phyloP scores from a whole-genome alignment of 2,113 vertebrate species.

The Apistogramma diplotaenia region DNA sequence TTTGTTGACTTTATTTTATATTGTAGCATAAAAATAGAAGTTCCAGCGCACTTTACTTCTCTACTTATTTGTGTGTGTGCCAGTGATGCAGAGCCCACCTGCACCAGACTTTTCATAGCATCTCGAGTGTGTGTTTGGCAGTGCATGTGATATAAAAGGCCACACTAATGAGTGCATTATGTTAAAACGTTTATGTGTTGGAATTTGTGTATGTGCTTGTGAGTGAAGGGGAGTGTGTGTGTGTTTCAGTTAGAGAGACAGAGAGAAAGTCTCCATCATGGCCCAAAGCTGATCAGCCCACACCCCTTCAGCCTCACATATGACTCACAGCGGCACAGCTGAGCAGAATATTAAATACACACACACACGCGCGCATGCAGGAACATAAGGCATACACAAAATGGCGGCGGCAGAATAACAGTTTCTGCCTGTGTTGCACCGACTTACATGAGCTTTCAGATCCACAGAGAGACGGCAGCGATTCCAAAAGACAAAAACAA shows the following conservation, averaged over 20 bases:
- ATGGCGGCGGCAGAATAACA: constrained; percentile 44
- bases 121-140: not conserved
- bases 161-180: not conserved
- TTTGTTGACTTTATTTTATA: not conserved
- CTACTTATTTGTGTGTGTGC: not conserved
- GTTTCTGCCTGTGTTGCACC: not conserved
- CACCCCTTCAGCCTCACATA: constrained; percentile 53
- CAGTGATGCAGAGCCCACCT: not conserved
- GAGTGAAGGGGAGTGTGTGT: not conserved
- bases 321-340: constrained; percentile 71
- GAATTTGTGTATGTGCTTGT: not conserved
- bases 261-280: constrained; percentile 1
- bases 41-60: too few relatives aligned
- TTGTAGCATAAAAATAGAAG: not conserved
- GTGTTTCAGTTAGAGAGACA: not conserved
- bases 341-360: constrained; percentile 71
- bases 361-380: not conserved
- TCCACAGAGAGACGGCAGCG: not conserved
- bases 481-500: not conserved
- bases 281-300: constrained; percentile 46
- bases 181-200: not conserved
- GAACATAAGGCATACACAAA: constrained; percentile 43
- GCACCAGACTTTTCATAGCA: not conserved
- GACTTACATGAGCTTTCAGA: not conserved
- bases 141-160: not conserved